These are phyloP conservation scores for Orientallactaga bullata DNA, from an alignment of 2,113 vertebrate species.

Conservation along the genomic window DNA sequence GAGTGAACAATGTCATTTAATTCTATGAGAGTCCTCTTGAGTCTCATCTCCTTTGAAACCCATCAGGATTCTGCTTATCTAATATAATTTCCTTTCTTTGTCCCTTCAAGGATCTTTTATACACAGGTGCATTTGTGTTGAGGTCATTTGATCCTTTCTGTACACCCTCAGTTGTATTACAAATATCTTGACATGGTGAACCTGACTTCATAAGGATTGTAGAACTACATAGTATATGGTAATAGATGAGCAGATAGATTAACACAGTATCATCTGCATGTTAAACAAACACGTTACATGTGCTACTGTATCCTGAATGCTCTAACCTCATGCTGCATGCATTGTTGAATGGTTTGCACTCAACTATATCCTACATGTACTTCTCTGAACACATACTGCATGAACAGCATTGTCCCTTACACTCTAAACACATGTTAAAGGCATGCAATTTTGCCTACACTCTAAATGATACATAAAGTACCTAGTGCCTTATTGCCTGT, in stretches of 20 bases:
- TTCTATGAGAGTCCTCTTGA: background rate
- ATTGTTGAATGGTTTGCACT: too few species aligned
- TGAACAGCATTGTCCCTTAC: background rate
- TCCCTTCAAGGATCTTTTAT: background rate
- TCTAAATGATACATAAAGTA: too few species aligned
- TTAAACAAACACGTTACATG: background rate
- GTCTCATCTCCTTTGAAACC: background rate
- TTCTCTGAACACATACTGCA: background rate
- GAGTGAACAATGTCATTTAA: background rate
- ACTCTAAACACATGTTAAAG: too few species aligned
- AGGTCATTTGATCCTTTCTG: background rate
- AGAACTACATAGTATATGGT: background rate
- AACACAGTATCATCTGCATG: background rate
- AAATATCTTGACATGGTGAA: background rate
- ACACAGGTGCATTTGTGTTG: background rate
- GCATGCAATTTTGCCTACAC: too few species aligned
- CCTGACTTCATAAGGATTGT: background rate
- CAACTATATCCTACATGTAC: too few species aligned
- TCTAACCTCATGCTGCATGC: too few species aligned
- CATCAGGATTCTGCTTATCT: background rate
- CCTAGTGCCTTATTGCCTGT: too few species aligned
- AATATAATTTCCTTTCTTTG: background rate
- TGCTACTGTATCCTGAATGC: background rate
- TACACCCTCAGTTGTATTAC: background rate
- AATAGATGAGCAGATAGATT: background rate